Percentiles rank a stretch among this genome's conserved stretches.
phyloP scores from a whole-genome alignment of 1,140 invertebrate genomes.

The Drosophila punjabiensis region DNA sequence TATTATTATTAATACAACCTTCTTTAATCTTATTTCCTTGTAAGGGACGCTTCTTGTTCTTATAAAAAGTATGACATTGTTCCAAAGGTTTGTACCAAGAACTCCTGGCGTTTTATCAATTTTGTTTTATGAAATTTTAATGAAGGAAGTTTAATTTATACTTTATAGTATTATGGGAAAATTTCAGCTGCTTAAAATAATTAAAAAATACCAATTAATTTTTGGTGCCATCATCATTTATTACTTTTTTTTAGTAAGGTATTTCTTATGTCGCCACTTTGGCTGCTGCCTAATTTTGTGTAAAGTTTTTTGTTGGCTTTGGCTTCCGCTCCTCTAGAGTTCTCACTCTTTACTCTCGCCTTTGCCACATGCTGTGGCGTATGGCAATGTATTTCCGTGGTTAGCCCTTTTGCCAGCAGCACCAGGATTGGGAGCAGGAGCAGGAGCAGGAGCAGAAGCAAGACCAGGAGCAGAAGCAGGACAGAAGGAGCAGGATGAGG shows the following conservation, averaged over 20 bases:
- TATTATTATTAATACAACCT: no score
- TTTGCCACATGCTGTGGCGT: slow-evolving; percentile 75
- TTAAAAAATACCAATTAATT: background rate
- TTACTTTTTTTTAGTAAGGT: background rate
- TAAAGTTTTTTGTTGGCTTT: slow-evolving; percentile 55
- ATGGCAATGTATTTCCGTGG: slow-evolving; percentile 78
- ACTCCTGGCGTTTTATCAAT: no score
- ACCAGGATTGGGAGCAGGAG: slow-evolving; percentile 6
- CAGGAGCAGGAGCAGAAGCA: slow-evolving; percentile 2
- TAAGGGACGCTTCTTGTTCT: no score
- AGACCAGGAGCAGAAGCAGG: slow-evolving; percentile 1
- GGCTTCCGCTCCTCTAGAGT: background rate
- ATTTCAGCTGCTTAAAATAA: background rate
- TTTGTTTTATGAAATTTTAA: no score
- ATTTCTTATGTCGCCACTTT: slow-evolving; percentile 31
- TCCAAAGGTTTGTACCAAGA: no score
- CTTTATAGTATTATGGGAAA: background rate
- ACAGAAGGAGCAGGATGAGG: slow-evolving; percentile 1
- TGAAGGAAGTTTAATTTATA: no score
- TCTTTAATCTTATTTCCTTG: no score
- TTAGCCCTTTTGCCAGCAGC: slow-evolving; percentile 47
- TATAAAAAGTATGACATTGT: no score
- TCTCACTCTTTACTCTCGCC: background rate
- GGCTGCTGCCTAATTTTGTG: slow-evolving; percentile 25
- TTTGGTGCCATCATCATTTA: background rate